Conservation (phyloP, 37 sponge, comb jelly and placozoan species). For the Agelas oroides region DNA sequence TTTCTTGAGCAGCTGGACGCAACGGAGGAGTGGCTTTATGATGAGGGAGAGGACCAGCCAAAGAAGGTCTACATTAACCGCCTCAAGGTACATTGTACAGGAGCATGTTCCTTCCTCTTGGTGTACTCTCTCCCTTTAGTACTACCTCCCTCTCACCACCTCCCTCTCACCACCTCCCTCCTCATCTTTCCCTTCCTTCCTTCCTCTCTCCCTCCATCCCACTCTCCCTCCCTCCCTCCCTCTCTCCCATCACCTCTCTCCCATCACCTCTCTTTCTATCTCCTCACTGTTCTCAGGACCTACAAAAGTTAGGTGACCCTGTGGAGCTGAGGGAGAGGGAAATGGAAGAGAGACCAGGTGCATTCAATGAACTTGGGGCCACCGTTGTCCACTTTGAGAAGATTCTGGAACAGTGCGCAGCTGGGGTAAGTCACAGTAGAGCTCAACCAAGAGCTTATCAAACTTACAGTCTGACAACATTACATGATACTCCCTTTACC, state of each 20-base stretch:
- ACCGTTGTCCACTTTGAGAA: slow-evolving; percentile 88
- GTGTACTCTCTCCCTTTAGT: too few species aligned
- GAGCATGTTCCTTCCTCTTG: too few species aligned
- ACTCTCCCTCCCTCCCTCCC: too few species aligned
- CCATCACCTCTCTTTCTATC: too few species aligned
- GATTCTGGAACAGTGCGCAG: slow-evolving; percentile 69
- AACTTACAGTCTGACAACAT: too few species aligned
- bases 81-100: too few species aligned
- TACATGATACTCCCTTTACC: too few species aligned
- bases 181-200: too few species aligned
- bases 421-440: slow-evolving; percentile 81
- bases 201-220: too few species aligned
- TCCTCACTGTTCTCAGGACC: slow-evolving; percentile 43
- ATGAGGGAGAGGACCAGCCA: slow-evolving; percentile 96
- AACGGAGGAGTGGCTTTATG: slow-evolving; percentile 98
- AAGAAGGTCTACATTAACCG: slow-evolving; percentile 60
- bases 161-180: too few species aligned
- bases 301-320: slow-evolving; percentile 87
- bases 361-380: slow-evolving; percentile 78
- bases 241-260: too few species aligned
- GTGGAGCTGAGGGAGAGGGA: slow-evolving; percentile 72
- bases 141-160: too few species aligned
- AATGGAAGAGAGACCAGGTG: slow-evolving; percentile 58
- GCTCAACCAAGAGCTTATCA: background rate
- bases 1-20: slow-evolving; percentile 40